phyloP scores from a whole-genome alignment of 2,888 invertebrate species.

The Scotopteryx bipunctaria region DNA sequence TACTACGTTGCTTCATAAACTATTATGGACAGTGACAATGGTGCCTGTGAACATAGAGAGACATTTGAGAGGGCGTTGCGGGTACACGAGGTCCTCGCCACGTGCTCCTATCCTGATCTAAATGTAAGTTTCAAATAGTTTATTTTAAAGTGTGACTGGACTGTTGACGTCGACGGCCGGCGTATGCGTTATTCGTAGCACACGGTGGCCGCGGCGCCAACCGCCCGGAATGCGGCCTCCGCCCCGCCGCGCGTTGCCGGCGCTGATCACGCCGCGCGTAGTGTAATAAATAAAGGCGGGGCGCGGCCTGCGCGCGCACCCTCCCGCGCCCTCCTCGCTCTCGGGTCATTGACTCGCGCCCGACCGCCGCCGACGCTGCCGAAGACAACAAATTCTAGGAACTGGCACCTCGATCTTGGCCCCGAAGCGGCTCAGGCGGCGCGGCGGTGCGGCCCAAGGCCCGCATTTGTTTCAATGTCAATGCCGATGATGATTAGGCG shows the following conservation, averaged over 20 bases:
- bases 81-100: constrained; percentile 66
- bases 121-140: constrained; percentile 72
- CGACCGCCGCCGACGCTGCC: constrained; percentile 59
- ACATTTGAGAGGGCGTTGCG: constrained; percentile 45
- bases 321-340: constrained; percentile 75
- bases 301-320: constrained; percentile 82
- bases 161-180: constrained; percentile 53
- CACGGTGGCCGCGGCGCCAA: constrained; percentile 58
- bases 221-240: constrained; percentile 76
- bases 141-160: constrained; percentile 76
- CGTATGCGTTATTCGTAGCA: constrained; percentile 73
- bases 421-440: constrained; percentile 44
- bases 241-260: constrained; percentile 64
- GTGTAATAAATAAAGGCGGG: constrained; percentile 83
- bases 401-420: constrained; percentile 66
- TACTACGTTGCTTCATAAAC: constrained; percentile 27
- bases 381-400: constrained; percentile 69
- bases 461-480: constrained; percentile 68
- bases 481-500: constrained; percentile 59
- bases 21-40: constrained; percentile 67
- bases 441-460: constrained; percentile 14
- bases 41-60: constrained; percentile 59
- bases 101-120: constrained; percentile 62
- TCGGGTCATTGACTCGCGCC: constrained; percentile 77
- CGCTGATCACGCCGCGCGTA: constrained; percentile 75